Percentiles rank a stretch among this genome's conserved stretches.
Conservation (phyloP, 2,113 vertebrate genomes). For the Suricata suricatta region DNA sequence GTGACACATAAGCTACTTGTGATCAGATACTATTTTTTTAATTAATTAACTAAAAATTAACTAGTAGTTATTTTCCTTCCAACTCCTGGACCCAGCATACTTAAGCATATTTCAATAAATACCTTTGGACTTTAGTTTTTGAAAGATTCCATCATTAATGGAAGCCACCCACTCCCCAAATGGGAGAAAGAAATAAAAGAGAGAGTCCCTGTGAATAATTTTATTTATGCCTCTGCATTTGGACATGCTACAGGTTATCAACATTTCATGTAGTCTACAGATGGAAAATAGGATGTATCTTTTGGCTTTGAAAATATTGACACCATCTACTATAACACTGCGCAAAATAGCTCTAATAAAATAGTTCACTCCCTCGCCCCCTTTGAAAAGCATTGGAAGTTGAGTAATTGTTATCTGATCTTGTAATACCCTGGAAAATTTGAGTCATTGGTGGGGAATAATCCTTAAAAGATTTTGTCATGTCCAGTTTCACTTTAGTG, state of each 20-base stretch:
- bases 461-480: slow-evolving; percentile 41
- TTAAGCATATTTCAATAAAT: slow-evolving; percentile 51
- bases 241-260: slow-evolving; percentile 23
- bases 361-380: background rate
- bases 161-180: background rate
- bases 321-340: background rate
- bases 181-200: slow-evolving; percentile 41
- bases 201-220: slow-evolving; percentile 31
- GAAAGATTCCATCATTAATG: background rate
- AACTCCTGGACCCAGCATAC: background rate
- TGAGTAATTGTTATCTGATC: background rate
- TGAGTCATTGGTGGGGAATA: background rate
- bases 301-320: slow-evolving; percentile 48
- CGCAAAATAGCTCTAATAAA: slow-evolving; percentile 18
- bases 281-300: slow-evolving; percentile 50
- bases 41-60: background rate
- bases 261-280: slow-evolving; percentile 42
- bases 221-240: slow-evolving; percentile 61
- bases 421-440: background rate
- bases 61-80: slow-evolving; percentile 24
- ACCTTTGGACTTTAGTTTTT: slow-evolving; percentile 47
- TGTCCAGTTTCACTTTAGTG: slow-evolving; percentile 15
- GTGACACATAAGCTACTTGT: background rate
- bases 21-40: background rate
- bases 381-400: background rate